Evolutionary conservation across 2,888 invertebrate genomes (phyloP).

Genomic region (Melinaea menophilus): DNA sequence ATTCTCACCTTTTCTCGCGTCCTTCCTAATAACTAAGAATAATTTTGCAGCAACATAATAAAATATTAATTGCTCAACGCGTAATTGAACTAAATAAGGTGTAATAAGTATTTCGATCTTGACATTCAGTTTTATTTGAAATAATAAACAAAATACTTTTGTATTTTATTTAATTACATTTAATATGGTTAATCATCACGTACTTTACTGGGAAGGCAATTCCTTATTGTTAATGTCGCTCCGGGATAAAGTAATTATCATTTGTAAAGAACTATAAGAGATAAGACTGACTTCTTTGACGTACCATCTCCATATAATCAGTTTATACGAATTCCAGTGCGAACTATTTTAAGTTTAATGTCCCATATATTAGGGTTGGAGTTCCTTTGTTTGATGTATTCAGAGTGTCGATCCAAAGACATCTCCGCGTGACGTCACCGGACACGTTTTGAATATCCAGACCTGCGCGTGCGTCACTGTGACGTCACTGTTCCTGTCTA

Average conservation of each 20-base stretch:
- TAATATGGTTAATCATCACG: background rate
- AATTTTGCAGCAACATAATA: too few relatives aligned
- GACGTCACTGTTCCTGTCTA: slow-evolving; percentile 51
- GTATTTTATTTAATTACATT: too few relatives aligned
- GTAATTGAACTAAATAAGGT: too few relatives aligned
- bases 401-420: slow-evolving; percentile 17
- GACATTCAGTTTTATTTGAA: too few relatives aligned
- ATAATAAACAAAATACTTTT: too few relatives aligned
- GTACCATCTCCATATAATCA: slow-evolving; percentile 30
- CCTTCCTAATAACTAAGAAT: background rate
- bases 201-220: slow-evolving; percentile 2
- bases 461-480: slow-evolving; percentile 54
- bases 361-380: background rate
- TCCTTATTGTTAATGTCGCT: slow-evolving; percentile 9
- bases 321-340: slow-evolving; percentile 13
- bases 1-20: background rate
- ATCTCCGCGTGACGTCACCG: slow-evolving; percentile 52
- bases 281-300: slow-evolving; percentile 36
- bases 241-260: slow-evolving; percentile 28
- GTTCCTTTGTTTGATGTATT: slow-evolving; percentile 6
- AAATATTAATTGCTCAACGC: too few relatives aligned
- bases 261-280: slow-evolving; percentile 32
- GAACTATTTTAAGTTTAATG: background rate
- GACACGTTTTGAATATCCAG: slow-evolving; percentile 50
- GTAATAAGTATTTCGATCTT: too few relatives aligned